Evolutionary conservation across 2,113 vertebrate genomes (phyloP), one percentile per base, ranked within the genome.

Genomic region (Bubalus kerabau): DNA sequence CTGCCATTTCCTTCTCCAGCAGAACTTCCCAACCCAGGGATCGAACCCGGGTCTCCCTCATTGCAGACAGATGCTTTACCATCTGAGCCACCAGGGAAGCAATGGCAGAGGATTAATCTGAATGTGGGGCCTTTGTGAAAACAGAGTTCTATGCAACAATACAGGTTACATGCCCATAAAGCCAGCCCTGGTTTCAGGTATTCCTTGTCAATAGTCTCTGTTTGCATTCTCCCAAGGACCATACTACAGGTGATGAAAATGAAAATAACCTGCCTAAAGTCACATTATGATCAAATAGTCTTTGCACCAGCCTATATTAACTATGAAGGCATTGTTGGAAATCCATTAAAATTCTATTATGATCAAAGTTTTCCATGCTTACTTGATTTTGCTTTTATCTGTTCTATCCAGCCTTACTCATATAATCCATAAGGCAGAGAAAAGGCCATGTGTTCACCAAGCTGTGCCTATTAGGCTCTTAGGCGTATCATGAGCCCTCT

Each of bases 321-420:
- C 57, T 56, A 57, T 89, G 94, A 94, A 95, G 48, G 17, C 43
- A 91, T 91, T 81, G 56, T 84, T 88, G 50, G 32, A 17, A 26
- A 60, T 12, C 32, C 56, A 94, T 94, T 95, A 93, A 98, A 92
- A 92, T 96, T 95, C 32, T 93, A 36, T 88, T 89, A 96, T 14
- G 64, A 93, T 93, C 74, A 85, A 95, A 87, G 15, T 78, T 82
- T 90, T 50, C 84, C 50, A 92, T 23, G 60, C 59, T 90, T 84
- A 92, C 54, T 97, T 94, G 59, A 78, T 76, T 92, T 87, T 96
- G 62, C 36, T 86, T 96, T 96, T 88, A 74, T 52, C 30, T 76
- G 23, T 62, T 94, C 48, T 91, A 60, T 50, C 16, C 13, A 78
- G 59, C 32, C 16, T 91, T 89, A 81, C 14, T 95, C 56, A 95